Conservation (phyloP, 2,888 invertebrate species). For the Mamestra brassicae region DNA sequence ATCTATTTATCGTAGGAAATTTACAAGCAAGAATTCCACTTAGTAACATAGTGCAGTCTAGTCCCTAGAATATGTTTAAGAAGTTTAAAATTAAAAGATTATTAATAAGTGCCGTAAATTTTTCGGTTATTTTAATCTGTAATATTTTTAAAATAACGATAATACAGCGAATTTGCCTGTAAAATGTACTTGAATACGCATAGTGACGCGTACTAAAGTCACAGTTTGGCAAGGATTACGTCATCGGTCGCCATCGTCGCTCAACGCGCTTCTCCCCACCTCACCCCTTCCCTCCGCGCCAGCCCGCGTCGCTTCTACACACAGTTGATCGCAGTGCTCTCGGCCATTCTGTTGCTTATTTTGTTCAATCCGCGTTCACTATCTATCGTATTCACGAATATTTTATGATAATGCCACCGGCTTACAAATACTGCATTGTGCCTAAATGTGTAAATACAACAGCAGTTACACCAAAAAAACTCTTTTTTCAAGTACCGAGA, state of each 20-base stretch:
- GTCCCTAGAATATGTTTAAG: neutral
- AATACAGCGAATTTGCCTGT: neutral
- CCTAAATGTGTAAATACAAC: constrained; percentile 38
- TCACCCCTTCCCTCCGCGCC: neutral
- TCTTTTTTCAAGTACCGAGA: constrained; percentile 31
- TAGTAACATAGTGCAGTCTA: neutral
- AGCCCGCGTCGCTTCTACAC: neutral
- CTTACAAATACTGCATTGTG: constrained; percentile 36
- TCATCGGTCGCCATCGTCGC: constrained; percentile 18
- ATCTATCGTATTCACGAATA: neutral
- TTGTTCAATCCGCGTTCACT: neutral
- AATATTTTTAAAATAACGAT: neutral
- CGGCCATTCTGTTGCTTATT: constrained; percentile 12
- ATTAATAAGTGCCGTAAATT: neutral
- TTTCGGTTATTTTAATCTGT: neutral
- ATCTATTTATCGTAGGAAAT: neutral
- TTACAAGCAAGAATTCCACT: neutral
- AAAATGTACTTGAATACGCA: constrained; percentile 14
- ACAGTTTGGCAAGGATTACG: constrained; percentile 20
- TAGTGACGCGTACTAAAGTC: neutral
- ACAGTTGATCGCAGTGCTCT: constrained; percentile 28
- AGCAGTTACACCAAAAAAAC: constrained; percentile 29
- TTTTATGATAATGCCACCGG: constrained; percentile 24
- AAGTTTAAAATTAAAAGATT: neutral
- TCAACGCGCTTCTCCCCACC: neutral